Base-by-base conservation (phyloP, 2,113 vertebrate genomes). In the Rana temporaria region DNA sequence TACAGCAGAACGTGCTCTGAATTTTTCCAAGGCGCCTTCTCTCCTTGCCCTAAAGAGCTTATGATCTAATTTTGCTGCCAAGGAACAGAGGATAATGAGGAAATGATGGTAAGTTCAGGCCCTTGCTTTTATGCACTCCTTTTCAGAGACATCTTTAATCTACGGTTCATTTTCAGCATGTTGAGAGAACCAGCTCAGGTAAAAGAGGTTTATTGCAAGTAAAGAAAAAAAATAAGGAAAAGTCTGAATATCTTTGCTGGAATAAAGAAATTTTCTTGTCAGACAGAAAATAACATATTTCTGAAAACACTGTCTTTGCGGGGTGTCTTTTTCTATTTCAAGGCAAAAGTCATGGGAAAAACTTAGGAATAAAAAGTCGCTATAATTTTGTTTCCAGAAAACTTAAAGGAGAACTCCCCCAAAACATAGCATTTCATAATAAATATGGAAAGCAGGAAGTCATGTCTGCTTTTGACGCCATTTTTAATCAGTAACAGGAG, bases 61-160 rank as follows among this genome's bases (percentile, higher is more conserved):
- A 69, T 79, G 56, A 70, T 80, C 66, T 70, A 69, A 70, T 70
- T 80, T 62, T 80, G 52, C 65, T 38, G 64, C 64, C 52, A 30
- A 79, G 65, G 77, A 57, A 75, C 52, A 68, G 77, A 79, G 65
- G 52, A 79, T 79, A 79, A 79, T 79, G 77, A 79, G 62, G 76
- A 67, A 79, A 57, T 59, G 24, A 69, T 56, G 53, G 52, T 32
- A 62, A 56, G 78, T 70, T 80, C 78, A 79, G 26, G 32, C 60
- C 53, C 32, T 80, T 62, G 66, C 64, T 68, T 80, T 80, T 53
- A 68, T 70, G 65, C 65, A 38, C 53, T 70, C 22, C 77, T 52
- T 80, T 80, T 69, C 77, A 69, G 32, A 80, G 78, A 22, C 55
- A 16, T 48, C 55, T 80, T 80, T 80, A 80, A 70, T 80, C 66